Base-by-base conservation (phyloP, 2,888 invertebrate species). In the Formica aserva region DNA sequence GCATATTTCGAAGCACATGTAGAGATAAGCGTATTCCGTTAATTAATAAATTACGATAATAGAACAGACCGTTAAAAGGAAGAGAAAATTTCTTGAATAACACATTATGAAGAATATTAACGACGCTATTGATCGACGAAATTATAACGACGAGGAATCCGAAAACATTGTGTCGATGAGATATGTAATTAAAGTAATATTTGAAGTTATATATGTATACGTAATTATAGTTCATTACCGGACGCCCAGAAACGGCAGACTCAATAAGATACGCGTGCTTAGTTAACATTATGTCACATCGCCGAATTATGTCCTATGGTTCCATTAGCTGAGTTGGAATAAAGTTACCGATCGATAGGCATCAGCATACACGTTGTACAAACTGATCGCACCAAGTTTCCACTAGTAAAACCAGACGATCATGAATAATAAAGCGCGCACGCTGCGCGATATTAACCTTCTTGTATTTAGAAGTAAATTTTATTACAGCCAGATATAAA, bases 211-310 rank as follows among this genome's bases (percentile, higher is more conserved):
- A 48, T 5, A 6, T n/a, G n/a, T 52, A 52, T 8, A 90, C 88
- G 91, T 93, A 93, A 94, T 94, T 93, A 93, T 85, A 88, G 90
- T 93, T 92, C 91, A 92, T 93, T 93, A 92, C 86, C 86, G 84
- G 62, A 67, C 69, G 78, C 32, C 75, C 86, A 67, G 80, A 85
- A 87, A 87, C 86, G 85, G 55, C 78, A 52, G 80, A 69, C 83
- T 81, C 87, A 77, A 85, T 90, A 87, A 89, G 90, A 90, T 87
- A 90, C 87, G 90, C 87, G 86, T 87, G 90, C 86, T 88, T 86
- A 86, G 85, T 87, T 90, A 88, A 90, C 85, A 88, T 90, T 90
- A 91, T 89, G 91, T 90, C 88, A 84, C 87, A 88, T 89, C 85
- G 88, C 90, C 88, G 89, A 91, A 92, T 93, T 92, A 91, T 90